Conservation (phyloP, 2,797 vertebrate species). For the Rhabdomys pumilio region DNA sequence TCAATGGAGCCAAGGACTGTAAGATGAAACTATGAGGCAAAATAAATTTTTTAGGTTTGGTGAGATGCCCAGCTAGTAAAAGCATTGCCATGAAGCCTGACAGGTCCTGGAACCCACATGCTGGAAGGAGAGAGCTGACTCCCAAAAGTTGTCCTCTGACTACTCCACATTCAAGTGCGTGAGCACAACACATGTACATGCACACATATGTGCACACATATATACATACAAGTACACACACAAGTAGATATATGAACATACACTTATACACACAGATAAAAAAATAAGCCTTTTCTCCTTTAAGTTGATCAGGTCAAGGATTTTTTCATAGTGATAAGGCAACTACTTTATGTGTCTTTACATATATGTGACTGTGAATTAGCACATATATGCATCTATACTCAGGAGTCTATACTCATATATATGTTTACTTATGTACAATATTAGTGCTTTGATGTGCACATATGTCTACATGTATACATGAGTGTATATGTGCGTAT, state of each 20-base stretch:
- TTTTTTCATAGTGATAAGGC: background rate
- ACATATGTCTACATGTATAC: background rate
- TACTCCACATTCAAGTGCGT: background rate
- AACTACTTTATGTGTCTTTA: background rate
- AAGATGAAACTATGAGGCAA: background rate
- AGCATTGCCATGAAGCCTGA: too few relatives aligned
- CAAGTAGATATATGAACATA: background rate
- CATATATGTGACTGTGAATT: background rate
- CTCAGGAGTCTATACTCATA: background rate
- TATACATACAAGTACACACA: background rate
- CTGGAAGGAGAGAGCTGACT: background rate
- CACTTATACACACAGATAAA: background rate
- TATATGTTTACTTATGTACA: background rate
- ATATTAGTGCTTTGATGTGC: background rate
- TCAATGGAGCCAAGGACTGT: background rate
- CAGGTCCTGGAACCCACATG: background rate
- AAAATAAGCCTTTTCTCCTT: background rate
- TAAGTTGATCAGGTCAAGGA: background rate
- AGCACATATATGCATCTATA: background rate
- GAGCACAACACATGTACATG: background rate
- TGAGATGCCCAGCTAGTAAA: background rate
- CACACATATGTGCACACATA: background rate
- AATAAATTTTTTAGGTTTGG: background rate
- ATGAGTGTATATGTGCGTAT: background rate
- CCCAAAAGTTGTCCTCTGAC: background rate